phyloP scores from a whole-genome alignment of 2,797 vertebrate genomes.

The Sebastiscus albofasciatus region DNA sequence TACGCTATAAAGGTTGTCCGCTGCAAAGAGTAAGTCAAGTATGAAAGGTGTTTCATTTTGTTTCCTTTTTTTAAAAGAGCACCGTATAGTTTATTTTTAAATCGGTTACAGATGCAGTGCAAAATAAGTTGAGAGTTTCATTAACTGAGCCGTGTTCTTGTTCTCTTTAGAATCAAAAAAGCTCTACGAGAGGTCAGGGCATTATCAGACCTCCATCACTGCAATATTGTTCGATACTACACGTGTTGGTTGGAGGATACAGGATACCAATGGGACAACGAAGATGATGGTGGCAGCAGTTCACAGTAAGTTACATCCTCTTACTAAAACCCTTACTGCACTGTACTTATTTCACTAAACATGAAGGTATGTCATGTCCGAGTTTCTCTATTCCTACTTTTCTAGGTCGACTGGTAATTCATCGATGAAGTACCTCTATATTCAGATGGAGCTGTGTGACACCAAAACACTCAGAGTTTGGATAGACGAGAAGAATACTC shows the following conservation, averaged over 20 bases:
- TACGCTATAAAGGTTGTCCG: slow-evolving; percentile 81
- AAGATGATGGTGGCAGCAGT: slow-evolving; percentile 50
- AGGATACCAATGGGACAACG: slow-evolving; percentile 38
- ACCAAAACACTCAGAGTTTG: slow-evolving; percentile 81
- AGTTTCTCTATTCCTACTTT: neutral
- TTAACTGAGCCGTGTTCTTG: neutral
- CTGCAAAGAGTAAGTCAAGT: slow-evolving; percentile 68
- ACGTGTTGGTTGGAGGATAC: slow-evolving; percentile 72
- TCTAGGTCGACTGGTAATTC: slow-evolving; percentile 48
- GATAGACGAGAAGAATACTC: slow-evolving; percentile 71
- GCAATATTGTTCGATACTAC: slow-evolving; percentile 82
- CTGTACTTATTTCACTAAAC: neutral
- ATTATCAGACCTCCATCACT: slow-evolving; percentile 69
- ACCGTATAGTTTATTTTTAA: neutral
- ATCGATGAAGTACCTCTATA: slow-evolving; percentile 80
- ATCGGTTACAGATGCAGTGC: neutral
- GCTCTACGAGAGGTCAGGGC: slow-evolving; percentile 68
- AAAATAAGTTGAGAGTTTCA: neutral
- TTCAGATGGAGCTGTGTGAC: slow-evolving; percentile 91
- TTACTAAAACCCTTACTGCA: neutral
- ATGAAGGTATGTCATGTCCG: neutral
- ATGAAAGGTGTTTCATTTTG: neutral
- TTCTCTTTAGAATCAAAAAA: slow-evolving; percentile 62
- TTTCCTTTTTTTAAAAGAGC: neutral
- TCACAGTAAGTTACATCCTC: slow-evolving; percentile 64